A percentile compares a stretch with the other conserved stretches of the same genome.
Evolutionary conservation across 2,888 invertebrate species (phyloP).

Genomic region (Protonemura montana): DNA sequence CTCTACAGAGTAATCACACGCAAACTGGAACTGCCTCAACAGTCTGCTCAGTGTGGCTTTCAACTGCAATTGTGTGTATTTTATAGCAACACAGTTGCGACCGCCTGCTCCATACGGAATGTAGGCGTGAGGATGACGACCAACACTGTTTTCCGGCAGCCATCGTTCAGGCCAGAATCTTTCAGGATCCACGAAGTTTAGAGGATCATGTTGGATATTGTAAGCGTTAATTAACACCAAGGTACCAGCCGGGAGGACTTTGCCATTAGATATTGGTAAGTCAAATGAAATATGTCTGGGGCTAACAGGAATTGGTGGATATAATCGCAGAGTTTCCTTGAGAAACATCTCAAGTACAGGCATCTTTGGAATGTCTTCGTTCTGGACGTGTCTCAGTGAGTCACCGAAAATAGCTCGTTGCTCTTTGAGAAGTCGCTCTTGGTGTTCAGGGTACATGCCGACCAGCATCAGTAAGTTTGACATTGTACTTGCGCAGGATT

Average conservation of each 20-base stretch:
- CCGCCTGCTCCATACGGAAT: slow-evolving; percentile 49
- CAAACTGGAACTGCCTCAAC: slow-evolving; percentile 42
- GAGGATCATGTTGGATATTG: slow-evolving; percentile 45
- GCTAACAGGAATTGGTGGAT: slow-evolving; percentile 46
- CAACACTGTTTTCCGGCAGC: slow-evolving; percentile 46
- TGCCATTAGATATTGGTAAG: slow-evolving; percentile 30
- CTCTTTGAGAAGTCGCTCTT: slow-evolving; percentile 47
- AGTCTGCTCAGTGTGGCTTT: slow-evolving; percentile 49
- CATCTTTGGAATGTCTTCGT: slow-evolving; percentile 49
- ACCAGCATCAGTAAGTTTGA: slow-evolving; percentile 47
- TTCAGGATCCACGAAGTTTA: slow-evolving; percentile 46
- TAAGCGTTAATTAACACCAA: slow-evolving; percentile 46
- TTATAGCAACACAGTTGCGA: slow-evolving; percentile 50
- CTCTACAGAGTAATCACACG: not conserved
- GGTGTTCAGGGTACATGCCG: slow-evolving; percentile 49
- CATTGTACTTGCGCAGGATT: slow-evolving; percentile 46
- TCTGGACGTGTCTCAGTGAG: slow-evolving; percentile 34
- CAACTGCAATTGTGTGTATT: slow-evolving; percentile 50
- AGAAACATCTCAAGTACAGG: slow-evolving; percentile 49
- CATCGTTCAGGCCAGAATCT: slow-evolving; percentile 49
- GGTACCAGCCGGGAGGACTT: slow-evolving; percentile 41
- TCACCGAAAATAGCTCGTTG: slow-evolving; percentile 45
- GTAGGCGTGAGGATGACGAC: slow-evolving; percentile 48
- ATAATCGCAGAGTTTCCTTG: slow-evolving; percentile 50
- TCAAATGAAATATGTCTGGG: slow-evolving; percentile 44